These are phyloP conservation scores for Aphelinus atriplicis DNA, from an alignment of 1,140 invertebrate genomes.

Conservation along the genomic window DNA sequence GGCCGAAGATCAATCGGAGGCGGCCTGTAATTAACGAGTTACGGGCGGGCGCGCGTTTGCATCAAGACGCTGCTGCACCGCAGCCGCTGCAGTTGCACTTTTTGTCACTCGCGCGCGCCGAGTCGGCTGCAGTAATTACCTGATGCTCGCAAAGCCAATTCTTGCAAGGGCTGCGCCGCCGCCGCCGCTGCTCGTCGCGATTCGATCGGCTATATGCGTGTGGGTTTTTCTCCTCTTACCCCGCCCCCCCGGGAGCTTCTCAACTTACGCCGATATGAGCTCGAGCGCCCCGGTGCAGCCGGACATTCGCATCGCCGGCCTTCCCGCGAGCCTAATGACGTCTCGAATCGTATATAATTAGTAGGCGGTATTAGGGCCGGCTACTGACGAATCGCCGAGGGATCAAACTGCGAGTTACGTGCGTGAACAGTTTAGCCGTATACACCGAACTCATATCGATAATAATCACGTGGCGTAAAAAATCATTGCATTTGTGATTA, in stretches of 20 bases:
- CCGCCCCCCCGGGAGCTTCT: constrained; percentile 36
- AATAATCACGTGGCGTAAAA: too few species aligned
- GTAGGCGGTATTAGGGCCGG: constrained; percentile 62
- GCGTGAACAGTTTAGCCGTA: too few species aligned
- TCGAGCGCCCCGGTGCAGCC: not conserved
- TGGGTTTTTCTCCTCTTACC: constrained; percentile 55
- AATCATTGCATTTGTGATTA: too few species aligned
- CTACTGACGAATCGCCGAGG: constrained; percentile 48
- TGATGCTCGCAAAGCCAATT: not conserved
- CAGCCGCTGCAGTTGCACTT: not conserved
- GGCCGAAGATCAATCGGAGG: constrained; percentile 64
- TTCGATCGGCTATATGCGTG: constrained; percentile 60
- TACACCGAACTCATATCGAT: too few species aligned
- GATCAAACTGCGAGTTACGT: too few species aligned
- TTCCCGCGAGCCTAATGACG: constrained; percentile 48
- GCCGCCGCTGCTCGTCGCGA: constrained; percentile 38
- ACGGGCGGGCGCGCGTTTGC: constrained; percentile 58
- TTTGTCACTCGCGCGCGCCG: constrained; percentile 31
- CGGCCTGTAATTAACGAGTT: constrained; percentile 67
- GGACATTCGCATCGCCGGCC: constrained; percentile 43
- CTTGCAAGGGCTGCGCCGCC: too few species aligned
- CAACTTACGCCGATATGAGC: not conserved
- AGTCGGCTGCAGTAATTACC: constrained; percentile 3
- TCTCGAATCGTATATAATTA: constrained; percentile 61
- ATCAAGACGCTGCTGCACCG: constrained; percentile 57